These are phyloP conservation scores for Oryzias melastigma DNA, from an alignment of 2,113 vertebrate species.

Conservation along the genomic window DNA sequence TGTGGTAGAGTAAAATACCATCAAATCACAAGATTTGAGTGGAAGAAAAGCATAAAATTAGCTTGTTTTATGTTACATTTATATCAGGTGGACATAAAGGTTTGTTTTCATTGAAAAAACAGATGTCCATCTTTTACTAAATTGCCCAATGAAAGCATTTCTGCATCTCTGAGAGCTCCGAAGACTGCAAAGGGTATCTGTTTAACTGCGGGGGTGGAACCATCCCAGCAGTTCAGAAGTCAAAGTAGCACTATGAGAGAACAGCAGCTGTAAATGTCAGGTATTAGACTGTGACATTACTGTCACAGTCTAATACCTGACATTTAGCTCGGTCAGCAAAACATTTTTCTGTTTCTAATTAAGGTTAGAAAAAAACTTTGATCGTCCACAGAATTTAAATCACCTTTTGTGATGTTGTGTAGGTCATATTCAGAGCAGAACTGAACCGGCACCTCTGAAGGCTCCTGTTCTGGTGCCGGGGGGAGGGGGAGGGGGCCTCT, in stretches of 20 bases:
- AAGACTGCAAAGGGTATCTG: too few species aligned
- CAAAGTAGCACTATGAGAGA: neutral
- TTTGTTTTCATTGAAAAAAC: too few species aligned
- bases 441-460: neutral
- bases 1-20: too few species aligned
- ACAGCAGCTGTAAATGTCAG: neutral
- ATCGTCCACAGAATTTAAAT: neutral
- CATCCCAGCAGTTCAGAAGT: neutral
- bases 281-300: neutral
- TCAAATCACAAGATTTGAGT: too few species aligned
- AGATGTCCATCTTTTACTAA: too few species aligned
- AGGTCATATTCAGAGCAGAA: neutral
- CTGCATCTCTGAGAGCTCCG: too few species aligned
- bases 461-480: neutral
- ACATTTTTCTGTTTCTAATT: neutral
- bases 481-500: neutral
- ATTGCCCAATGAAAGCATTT: too few species aligned
- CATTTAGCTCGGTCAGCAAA: neutral
- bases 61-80: too few species aligned
- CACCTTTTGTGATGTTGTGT: neutral
- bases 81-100: too few species aligned
- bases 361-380: too few species aligned
- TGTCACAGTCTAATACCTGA: neutral
- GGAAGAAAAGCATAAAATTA: too few species aligned
- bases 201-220: constrained; percentile 1